phyloP scores from a whole-genome alignment of 1,140 invertebrate species.

The Nasonia giraulti region DNA sequence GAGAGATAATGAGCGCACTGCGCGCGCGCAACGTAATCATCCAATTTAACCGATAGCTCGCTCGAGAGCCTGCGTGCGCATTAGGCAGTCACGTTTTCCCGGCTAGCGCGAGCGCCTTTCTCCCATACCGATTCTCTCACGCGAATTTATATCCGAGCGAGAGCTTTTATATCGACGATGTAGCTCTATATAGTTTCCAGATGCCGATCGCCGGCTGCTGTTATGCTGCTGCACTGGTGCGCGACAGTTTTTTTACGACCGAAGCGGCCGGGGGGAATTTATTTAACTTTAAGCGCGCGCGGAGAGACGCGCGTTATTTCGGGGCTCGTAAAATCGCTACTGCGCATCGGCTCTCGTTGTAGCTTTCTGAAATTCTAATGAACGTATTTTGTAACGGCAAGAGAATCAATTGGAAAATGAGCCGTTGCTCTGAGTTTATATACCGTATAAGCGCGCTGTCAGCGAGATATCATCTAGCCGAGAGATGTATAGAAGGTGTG shows the following conservation, averaged over 20 bases:
- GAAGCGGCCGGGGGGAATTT: background rate
- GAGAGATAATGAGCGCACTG: slow-evolving; percentile 19
- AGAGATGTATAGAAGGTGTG: too few relatives aligned
- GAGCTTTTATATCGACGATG: background rate
- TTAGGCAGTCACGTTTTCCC: background rate
- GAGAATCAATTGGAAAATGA: too few relatives aligned
- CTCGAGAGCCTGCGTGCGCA: background rate
- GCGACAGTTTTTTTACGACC: background rate
- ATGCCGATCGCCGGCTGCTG: background rate
- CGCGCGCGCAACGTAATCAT: slow-evolving; percentile 31
- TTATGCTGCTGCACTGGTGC: background rate
- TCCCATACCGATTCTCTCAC: background rate
- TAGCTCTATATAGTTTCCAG: background rate
- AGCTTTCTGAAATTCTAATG: background rate
- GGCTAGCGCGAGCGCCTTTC: background rate
- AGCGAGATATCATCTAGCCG: too few relatives aligned
- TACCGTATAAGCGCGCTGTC: too few relatives aligned
- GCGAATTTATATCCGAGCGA: background rate
- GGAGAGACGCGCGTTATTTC: background rate
- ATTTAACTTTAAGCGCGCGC: background rate
- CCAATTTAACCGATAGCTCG: slow-evolving; percentile 11
- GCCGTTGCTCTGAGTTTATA: too few relatives aligned
- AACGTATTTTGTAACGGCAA: too few relatives aligned
- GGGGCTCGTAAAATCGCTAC: background rate
- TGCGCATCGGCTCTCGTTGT: background rate